These are phyloP conservation scores for Erpornis zantholeuca DNA, from an alignment of 2,113 vertebrate genomes.

Conservation along the genomic window DNA sequence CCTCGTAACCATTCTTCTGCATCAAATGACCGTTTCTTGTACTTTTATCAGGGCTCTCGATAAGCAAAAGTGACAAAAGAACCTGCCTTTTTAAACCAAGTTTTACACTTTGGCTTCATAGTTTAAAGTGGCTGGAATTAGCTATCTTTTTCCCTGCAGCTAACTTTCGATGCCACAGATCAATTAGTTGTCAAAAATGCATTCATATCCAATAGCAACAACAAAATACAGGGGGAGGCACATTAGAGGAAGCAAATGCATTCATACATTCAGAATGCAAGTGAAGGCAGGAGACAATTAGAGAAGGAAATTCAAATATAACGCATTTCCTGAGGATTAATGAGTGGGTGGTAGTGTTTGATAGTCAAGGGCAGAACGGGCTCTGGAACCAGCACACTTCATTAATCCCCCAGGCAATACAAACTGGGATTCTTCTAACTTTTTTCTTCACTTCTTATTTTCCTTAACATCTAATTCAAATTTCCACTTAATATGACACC, in stretches of 20 bases:
- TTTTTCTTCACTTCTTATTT: not conserved
- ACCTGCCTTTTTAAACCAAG: not conserved
- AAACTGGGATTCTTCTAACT: not conserved
- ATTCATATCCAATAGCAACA: not conserved
- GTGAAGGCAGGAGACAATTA: constrained; percentile 35
- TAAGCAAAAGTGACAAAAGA: not conserved
- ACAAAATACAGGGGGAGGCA: not conserved
- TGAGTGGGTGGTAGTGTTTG: constrained; percentile 31
- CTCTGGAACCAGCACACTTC: constrained; percentile 18
- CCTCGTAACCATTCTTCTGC: not conserved
- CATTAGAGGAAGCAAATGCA: constrained; percentile 12
- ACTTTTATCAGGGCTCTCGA: not conserved
- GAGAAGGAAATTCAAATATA: constrained; percentile 41
- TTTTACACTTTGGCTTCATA: not conserved
- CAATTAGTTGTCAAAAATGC: not conserved
- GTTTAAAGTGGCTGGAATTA: not conserved
- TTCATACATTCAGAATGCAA: constrained; percentile 1
- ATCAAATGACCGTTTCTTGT: not conserved
- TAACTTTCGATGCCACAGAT: not conserved
- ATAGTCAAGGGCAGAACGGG: constrained; percentile 16
- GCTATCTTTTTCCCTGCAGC: not conserved
- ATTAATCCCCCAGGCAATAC: constrained; percentile 48
- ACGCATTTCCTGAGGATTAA: constrained; percentile 59
- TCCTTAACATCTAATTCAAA: not conserved
- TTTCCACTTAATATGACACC: not conserved